These are phyloP conservation scores for Xanthorhoe designata DNA, from an alignment of 2,888 invertebrate species.

Conservation along the genomic window DNA sequence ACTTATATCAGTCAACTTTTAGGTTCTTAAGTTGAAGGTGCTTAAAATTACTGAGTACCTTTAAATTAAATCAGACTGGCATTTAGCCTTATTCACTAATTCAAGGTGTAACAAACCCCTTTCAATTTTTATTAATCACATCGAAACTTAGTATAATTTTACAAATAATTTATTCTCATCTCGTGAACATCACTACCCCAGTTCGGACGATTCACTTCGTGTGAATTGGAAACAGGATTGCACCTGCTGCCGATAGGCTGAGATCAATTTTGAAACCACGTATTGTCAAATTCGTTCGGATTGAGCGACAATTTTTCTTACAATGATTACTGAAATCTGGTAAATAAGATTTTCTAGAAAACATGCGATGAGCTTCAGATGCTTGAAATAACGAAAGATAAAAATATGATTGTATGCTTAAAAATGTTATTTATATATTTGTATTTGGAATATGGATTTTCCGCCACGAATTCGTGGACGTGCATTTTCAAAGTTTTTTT, in stretches of 20 bases:
- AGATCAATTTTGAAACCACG: conserved; percentile 61
- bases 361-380: neutral
- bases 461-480: too few relatives aligned
- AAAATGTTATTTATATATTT: neutral
- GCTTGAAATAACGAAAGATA: neutral
- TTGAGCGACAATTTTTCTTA: conserved; percentile 17
- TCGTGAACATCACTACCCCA: conserved; percentile 24
- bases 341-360: neutral
- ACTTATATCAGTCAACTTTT: too few relatives aligned
- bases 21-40: too few relatives aligned
- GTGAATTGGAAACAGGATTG: conserved; percentile 61
- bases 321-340: conserved; percentile 8
- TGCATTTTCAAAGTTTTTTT: too few relatives aligned
- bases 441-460: too few relatives aligned
- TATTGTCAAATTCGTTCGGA: conserved; percentile 44
- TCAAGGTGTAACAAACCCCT: too few relatives aligned
- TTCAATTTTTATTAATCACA: neutral
- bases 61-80: too few relatives aligned
- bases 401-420: neutral
- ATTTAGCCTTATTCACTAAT: too few relatives aligned
- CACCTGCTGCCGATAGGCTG: conserved; percentile 64
- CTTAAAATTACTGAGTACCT: too few relatives aligned
- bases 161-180: neutral
- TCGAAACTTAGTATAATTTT: neutral
- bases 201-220: conserved; percentile 43